These are phyloP conservation scores for Emys orbicularis DNA, from an alignment of 2,797 vertebrate genomes.

Conservation along the genomic window DNA sequence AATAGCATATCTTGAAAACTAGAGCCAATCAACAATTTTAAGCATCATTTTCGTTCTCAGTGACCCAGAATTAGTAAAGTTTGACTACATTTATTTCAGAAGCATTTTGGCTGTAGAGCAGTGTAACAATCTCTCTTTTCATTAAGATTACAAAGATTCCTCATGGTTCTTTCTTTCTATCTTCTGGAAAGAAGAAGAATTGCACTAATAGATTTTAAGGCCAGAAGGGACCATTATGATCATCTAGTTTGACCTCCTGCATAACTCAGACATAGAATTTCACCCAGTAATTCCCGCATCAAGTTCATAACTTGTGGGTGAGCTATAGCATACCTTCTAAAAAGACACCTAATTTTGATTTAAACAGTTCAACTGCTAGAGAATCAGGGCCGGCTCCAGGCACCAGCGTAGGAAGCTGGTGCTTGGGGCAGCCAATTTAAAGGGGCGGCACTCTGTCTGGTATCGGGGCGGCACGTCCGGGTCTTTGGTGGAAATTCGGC, in stretches of 20 bases:
- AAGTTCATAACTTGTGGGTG: not conserved
- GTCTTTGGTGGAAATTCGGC: no score
- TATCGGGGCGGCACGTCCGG: no score
- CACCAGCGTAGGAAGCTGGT: no score
- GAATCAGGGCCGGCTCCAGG: not conserved
- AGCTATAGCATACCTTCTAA: rapidly evolving
- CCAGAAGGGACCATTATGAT: not conserved
- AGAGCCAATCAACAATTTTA: no score
- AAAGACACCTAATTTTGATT: not conserved
- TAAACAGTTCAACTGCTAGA: not conserved
- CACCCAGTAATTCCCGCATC: not conserved
- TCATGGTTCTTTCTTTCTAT: not conserved
- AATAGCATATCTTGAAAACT: no score
- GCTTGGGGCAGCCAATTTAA: no score
- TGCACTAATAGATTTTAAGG: not conserved
- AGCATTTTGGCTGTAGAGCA: no score
- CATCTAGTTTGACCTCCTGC: rapidly evolving
- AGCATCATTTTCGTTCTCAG: no score
- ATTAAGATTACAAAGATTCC: not conserved
- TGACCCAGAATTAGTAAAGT: no score
- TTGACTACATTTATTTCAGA: no score
- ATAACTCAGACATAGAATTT: not conserved
- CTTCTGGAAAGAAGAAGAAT: not conserved
- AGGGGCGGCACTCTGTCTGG: no score
- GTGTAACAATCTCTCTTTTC: not conserved